These are phyloP conservation scores for Lamellibrachia columna DNA, from an alignment of 2,888 invertebrate genomes.

Conservation along the genomic window DNA sequence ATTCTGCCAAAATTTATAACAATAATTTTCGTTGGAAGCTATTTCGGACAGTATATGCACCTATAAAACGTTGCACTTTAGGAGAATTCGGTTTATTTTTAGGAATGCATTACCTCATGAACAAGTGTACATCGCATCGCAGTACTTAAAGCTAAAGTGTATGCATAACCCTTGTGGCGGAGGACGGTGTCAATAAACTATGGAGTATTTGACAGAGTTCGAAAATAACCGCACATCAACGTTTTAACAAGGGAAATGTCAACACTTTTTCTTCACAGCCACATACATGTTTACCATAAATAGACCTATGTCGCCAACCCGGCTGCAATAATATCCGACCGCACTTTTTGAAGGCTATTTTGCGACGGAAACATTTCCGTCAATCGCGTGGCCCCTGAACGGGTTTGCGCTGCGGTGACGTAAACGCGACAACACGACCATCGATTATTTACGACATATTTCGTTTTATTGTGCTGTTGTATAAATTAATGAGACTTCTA, in stretches of 20 bases:
- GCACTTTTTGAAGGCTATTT: background rate
- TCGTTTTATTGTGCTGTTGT: background rate
- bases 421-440: background rate
- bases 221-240: background rate
- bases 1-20: too few relatives aligned
- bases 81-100: background rate
- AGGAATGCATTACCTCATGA: background rate
- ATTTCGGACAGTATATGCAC: background rate
- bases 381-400: background rate
- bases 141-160: background rate
- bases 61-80: background rate
- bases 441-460: background rate
- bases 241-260: background rate
- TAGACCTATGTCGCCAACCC: background rate
- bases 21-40: background rate
- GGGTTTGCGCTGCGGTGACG: background rate
- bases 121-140: too few relatives aligned
- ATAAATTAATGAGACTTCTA: background rate
- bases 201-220: background rate
- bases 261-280: background rate
- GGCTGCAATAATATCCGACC: background rate
- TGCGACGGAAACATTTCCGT: background rate
- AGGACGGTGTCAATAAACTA: background rate
- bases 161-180: background rate
- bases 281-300: background rate